Base-by-base conservation (phyloP, 2,888 invertebrate genomes). In the Tolmerus cingulatus region DNA sequence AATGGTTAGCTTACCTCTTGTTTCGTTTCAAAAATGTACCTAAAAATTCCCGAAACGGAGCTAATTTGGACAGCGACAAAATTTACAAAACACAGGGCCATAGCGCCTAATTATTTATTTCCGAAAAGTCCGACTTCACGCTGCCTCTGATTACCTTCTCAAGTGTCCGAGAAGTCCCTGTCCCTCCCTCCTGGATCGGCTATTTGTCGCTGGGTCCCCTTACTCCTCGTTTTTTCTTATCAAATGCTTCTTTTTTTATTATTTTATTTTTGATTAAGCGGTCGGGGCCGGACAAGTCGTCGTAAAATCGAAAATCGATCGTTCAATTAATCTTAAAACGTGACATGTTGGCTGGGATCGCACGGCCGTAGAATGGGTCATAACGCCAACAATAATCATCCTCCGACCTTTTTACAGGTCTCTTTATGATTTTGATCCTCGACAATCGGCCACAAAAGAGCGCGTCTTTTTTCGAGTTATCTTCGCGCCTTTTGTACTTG, bases 241-340 rank as follows among this genome's bases (percentile, higher is more conserved):
- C 27, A 66, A 66, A 66, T 66, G 23, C 16, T 46, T 51, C n/a
- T n/a, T n/a, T n/a, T n/a, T n/a, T n/a, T n/a, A n/a, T n/a, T n/a
- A n/a, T 51, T 51, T 51, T 51, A 51, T 51, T 51, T 66, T 66
- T 66, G 66, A 66, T 66, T 23, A 66, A 66, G 66, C 66, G 27
- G 27, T 37, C 57, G 55, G 12, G 66, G 82, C 37, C 37, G 57
- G 57, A 82, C 57, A 55, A 82, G 82, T 82, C 57, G 82, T 82
- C 82, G 57, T 82, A 57, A 82, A 82, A 82, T 82, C 57, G 91
- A 89, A 91, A 91, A 91, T 91, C 91, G 91, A 91, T 91, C 91
- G 91, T 91, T 91, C 91, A 91, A 91, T 91, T 91, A 91, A 91
- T 91, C 91, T 91, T 91, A 89, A 90, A 91, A 91, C 90, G 90